Evolutionary conservation across 2,797 vertebrate genomes (phyloP), one percentile per base, ranked within the genome.

Genomic region (Siniperca undulata): DNA sequence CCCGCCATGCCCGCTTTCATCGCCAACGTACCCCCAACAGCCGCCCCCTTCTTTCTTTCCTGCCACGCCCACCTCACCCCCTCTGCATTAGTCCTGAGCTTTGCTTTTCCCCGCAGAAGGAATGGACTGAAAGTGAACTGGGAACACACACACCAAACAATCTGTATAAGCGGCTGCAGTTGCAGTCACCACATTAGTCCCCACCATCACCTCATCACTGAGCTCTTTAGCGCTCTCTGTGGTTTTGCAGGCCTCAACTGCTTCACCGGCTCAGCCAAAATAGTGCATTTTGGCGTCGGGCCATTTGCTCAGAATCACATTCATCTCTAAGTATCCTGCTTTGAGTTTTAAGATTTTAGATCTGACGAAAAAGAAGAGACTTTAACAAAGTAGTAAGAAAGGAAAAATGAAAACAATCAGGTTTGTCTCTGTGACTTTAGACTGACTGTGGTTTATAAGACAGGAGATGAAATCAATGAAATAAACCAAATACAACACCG

Each of bases 401-500:
- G 65, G 71, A 87, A 82, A 80, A 72, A 62, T 88, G 67, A 90
- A 95, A 93, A 92, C 92, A 95, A 94, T 95, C 95, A 94, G 91
- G 88, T 91, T 93, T 92, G 89, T 93, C 91, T 94, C 86, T 93
- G 92, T 93, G 94, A 91, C 93, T 91, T 84, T 86, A 90, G 92
- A 93, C 90, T 91, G 92, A 90, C 90, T 90, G 84, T 94, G 94
- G 94, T 95, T 95, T 92, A 92, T 91, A 83, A 89, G 84, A 89
- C 74, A 46, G 78, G 82, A 94, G 90, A 93, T 88, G 72, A 90
- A 94, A 91, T 89, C 84, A 74, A 40, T 87, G 65, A 89, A 96
- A 96, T 96, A 96, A 96, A 96, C 94, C 95, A 95, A 95, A 96
- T 95, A 92, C 92, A 88, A 88, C 90, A 94, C 87, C 1, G 30